Evolutionary conservation across 2,888 invertebrate species (phyloP), one percentile per base, ranked within the genome.

Genomic region (Cataglyphis altisquamis): DNA sequence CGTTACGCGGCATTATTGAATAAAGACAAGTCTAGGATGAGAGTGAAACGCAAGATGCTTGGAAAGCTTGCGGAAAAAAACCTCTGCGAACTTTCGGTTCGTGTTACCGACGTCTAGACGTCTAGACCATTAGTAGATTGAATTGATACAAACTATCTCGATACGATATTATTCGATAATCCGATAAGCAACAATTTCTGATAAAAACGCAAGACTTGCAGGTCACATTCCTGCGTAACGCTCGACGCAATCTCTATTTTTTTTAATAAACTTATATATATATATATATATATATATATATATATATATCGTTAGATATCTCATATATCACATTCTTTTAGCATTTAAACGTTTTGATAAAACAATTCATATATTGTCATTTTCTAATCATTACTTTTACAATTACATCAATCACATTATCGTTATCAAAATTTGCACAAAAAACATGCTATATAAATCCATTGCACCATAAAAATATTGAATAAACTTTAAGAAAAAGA

Each of bases 61-160:
- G 36, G 8, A 60, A 62, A 80, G 45, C 18, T 57, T 41, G 36
- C 36, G 45, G 4, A 70, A 70, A 78, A 77, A 80, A 80, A 62
- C 45, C 10, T 25, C 32, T 45, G 36, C 60, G 60, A 80, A 70
- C 70, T 80, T 80, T 36, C 12, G 70, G 45, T 48, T 80, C 78
- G 18, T 62, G 78, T 84, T 82, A 84, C 63, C 84, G 78, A 64
- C 52, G 81, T 81, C 81, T 78, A 75, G 77, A 81, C 81, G 81
- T 81, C 81, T 81, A 75, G 77, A 63, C 77, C 78, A 75, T 81
- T 77, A 75, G 64, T 21, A 60, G 77, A 73, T 81, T 78, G 77
- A 81, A 81, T 78, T 78, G 81, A 75, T 64, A 64, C 52, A 77
- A 75, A 81, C 74, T 81, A 48, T 75, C 39, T 75, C 62, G 52